A percentile compares a stretch with the other conserved stretches of the same genome.
Conservation (phyloP, 2,888 invertebrate species). For the Sturmia bella region DNA sequence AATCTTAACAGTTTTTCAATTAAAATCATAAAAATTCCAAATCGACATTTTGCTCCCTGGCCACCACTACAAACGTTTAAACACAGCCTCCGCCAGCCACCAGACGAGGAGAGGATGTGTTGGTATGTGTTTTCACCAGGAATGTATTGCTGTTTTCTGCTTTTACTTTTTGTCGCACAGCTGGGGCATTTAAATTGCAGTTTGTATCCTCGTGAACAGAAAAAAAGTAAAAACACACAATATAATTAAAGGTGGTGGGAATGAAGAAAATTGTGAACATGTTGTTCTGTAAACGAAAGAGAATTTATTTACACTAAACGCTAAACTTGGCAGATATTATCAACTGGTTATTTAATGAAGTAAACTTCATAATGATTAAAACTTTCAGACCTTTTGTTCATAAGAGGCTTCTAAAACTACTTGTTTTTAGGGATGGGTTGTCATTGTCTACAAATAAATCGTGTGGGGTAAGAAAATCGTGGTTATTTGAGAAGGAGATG, state of each 20-base stretch:
- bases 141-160: constrained; percentile 3
- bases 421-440: too few relatives aligned
- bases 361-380: too few relatives aligned
- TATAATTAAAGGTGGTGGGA: neutral
- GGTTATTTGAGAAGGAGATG: too few relatives aligned
- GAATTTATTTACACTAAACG: neutral
- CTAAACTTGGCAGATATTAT: neutral
- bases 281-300: constrained; percentile 4
- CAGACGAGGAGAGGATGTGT: neutral
- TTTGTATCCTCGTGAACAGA: constrained; percentile 15
- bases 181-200: constrained; percentile 57
- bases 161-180: constrained; percentile 42
- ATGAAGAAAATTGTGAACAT: neutral
- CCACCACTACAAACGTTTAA: neutral
- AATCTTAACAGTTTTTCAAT: constrained; percentile 68
- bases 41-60: constrained; percentile 43
- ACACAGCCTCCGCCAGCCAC: neutral
- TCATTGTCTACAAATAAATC: too few relatives aligned
- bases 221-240: neutral
- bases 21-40: constrained; percentile 66
- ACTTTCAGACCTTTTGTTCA: too few relatives aligned
- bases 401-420: too few relatives aligned
- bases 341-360: neutral
- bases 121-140: constrained; percentile 2
- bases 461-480: too few relatives aligned